These are phyloP conservation scores for Zosterops borbonicus DNA, from an alignment of 2,113 vertebrate genomes.

Conservation along the genomic window DNA sequence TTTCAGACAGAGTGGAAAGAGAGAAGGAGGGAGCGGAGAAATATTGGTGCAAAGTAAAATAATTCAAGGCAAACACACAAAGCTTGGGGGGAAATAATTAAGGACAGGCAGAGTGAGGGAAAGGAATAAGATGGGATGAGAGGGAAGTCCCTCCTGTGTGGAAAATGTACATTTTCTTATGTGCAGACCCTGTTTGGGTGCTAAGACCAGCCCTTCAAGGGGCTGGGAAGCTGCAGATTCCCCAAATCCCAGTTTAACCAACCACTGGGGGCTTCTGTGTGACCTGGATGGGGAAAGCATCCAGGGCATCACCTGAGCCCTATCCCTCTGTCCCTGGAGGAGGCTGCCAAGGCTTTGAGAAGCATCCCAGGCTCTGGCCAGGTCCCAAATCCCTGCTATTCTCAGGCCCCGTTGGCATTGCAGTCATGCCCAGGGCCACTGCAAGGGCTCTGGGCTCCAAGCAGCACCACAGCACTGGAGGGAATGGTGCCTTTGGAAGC, in stretches of 20 bases:
- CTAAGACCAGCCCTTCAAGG: background rate
- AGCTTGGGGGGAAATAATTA: background rate
- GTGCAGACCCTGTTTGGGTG: background rate
- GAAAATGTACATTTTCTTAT: background rate
- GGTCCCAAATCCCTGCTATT: background rate
- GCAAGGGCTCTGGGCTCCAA: background rate
- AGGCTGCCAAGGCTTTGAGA: background rate
- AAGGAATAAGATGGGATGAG: background rate
- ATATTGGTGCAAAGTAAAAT: background rate
- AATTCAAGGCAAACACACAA: slow-evolving; percentile 3
- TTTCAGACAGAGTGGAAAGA: background rate
- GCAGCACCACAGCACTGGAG: accelerated
- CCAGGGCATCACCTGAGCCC: background rate
- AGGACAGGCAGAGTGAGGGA: background rate
- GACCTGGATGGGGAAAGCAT: background rate
- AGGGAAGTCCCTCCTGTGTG: background rate
- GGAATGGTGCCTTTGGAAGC: background rate
- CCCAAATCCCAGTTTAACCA: background rate
- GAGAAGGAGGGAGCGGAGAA: background rate
- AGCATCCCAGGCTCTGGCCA: background rate
- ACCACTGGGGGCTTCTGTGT: accelerated
- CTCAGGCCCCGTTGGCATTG: background rate
- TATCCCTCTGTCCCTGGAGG: background rate
- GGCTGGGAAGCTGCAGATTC: background rate
- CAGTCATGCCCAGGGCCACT: background rate